A percentile compares a stretch with the other conserved stretches of the same genome.
Conservation (phyloP, 1,140 invertebrate genomes). For the Mesaphorura yosii region DNA sequence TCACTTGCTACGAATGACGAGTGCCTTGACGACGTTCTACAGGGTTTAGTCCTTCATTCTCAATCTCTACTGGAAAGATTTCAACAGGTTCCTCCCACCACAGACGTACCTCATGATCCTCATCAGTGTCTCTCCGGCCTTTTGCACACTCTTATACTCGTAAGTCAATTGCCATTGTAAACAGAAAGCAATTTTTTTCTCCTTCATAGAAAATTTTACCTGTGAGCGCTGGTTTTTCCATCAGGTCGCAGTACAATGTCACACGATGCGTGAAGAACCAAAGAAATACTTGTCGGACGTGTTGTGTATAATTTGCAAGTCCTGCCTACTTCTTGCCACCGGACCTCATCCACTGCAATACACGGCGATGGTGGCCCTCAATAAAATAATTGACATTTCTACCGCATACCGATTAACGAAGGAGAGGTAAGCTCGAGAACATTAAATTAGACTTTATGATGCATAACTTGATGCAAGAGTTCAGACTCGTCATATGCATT, state of each 20-base stretch:
- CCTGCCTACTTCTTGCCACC: slow-evolving; percentile 36
- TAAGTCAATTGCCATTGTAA: slow-evolving; percentile 8
- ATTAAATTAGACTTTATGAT: background rate
- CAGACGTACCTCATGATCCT: slow-evolving; percentile 27
- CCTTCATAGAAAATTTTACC: background rate
- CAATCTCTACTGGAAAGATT: slow-evolving; percentile 27
- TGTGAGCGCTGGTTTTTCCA: background rate
- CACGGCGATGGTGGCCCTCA: slow-evolving; percentile 47
- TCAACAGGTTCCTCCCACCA: slow-evolving; percentile 30
- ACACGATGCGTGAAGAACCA: slow-evolving; percentile 26
- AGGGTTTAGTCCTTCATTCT: slow-evolving; percentile 26
- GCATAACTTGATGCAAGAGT: background rate
- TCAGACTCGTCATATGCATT: background rate
- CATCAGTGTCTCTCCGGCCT: slow-evolving; percentile 28
- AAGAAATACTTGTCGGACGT: slow-evolving; percentile 34
- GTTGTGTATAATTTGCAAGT: slow-evolving; percentile 41
- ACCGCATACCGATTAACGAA: slow-evolving; percentile 37
- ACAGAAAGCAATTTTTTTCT: background rate
- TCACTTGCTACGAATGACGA: slow-evolving; percentile 30
- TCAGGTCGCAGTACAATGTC: slow-evolving; percentile 27
- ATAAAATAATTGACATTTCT: slow-evolving; percentile 47
- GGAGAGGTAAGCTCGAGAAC: slow-evolving; percentile 20
- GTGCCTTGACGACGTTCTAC: slow-evolving; percentile 32
- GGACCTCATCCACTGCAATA: slow-evolving; percentile 43
- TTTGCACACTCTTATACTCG: slow-evolving; percentile 27